phyloP scores from a whole-genome alignment of 2,888 invertebrate species.

The Eupsilia transversa region DNA sequence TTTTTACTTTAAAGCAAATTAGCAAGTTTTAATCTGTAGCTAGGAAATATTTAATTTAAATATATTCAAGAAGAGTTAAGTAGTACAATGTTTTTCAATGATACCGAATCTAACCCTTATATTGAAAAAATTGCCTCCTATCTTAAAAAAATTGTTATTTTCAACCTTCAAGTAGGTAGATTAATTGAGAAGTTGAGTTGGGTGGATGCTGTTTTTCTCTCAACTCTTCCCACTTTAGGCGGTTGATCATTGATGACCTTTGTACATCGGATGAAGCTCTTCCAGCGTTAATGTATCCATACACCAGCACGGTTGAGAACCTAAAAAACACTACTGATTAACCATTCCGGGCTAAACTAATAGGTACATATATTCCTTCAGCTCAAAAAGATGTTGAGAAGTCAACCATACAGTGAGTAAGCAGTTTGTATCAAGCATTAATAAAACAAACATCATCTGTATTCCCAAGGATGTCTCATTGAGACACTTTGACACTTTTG shows the following conservation, averaged over 20 bases:
- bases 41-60: conserved; percentile 62
- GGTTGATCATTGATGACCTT: not conserved
- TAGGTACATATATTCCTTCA: not conserved
- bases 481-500: not conserved
- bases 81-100: conserved; percentile 57
- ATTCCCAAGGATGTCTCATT: not conserved
- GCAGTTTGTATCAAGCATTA: not conserved
- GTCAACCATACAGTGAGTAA: not conserved
- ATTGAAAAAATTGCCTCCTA: not conserved
- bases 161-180: not conserved
- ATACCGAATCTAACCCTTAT: conserved; percentile 11
- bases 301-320: not conserved
- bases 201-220: not conserved
- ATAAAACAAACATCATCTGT: not conserved
- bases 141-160: not conserved
- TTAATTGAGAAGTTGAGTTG: not conserved
- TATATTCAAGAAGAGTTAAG: conserved; percentile 53
- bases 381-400: not conserved
- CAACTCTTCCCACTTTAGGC: not conserved
- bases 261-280: not conserved
- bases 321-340: not conserved
- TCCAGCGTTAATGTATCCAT: too few species aligned
- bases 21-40: conserved; percentile 58
- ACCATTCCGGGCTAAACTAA: not conserved
- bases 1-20: conserved; percentile 48